Percentiles rank a stretch among this genome's conserved stretches.
phyloP scores from a whole-genome alignment of 2,888 invertebrate genomes.

The Cheilosia vulpina region DNA sequence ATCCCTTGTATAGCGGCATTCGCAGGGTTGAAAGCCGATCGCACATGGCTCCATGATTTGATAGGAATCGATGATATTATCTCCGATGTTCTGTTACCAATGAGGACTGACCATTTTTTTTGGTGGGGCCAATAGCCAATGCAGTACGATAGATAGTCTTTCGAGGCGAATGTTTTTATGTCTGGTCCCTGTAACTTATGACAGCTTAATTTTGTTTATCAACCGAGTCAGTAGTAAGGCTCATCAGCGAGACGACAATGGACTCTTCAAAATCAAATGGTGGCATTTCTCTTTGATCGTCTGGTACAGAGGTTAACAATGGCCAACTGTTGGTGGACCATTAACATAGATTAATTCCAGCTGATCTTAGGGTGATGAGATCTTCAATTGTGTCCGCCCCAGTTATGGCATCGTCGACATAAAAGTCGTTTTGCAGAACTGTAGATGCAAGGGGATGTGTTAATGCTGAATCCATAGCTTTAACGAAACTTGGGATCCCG shows the following conservation, averaged over 20 bases:
- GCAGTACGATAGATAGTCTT: conserved; percentile 15
- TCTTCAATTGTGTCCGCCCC: conserved; percentile 41
- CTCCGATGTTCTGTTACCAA: conserved; percentile 37
- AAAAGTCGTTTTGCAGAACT: conserved; percentile 69
- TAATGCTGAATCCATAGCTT: conserved; percentile 50
- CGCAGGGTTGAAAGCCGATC: conserved; percentile 30
- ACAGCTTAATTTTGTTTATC: conserved; percentile 26
- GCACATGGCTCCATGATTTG: conserved; percentile 14
- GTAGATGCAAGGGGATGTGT: conserved; percentile 57
- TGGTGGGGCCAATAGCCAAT: conserved; percentile 30
- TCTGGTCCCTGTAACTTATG: conserved; percentile 32
- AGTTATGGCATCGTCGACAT: conserved; percentile 76
- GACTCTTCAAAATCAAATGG: conserved; percentile 33
- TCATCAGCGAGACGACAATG: no score
- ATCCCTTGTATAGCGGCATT: conserved; percentile 36
- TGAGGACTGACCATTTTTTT: conserved; percentile 36
- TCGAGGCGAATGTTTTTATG: conserved; percentile 34
- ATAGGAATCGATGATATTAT: neutral
- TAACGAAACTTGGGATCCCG: conserved; percentile 25
- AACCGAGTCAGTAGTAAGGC: conserved; percentile 44
- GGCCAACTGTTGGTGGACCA: conserved; percentile 38
- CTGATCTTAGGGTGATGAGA: conserved; percentile 7
- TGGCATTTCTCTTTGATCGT: conserved; percentile 12
- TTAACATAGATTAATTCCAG: no score
- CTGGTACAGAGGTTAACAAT: conserved; percentile 10